Conservation (phyloP, 1,140 invertebrate species). For the Psilanteris sp. region DNA sequence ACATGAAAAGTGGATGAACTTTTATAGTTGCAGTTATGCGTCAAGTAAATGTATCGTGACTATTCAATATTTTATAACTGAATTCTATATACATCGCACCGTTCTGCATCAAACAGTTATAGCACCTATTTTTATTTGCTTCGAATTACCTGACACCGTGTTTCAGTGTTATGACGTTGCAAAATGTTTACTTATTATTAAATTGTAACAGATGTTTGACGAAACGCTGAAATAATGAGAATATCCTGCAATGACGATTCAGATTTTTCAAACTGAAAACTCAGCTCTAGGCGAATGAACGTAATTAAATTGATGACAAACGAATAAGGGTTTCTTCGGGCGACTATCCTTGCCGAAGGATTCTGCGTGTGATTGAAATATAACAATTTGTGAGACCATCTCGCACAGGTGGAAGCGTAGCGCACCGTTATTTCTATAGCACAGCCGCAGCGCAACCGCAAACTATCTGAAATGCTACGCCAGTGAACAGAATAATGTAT, state of each 20-base stretch:
- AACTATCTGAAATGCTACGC: conserved; percentile 33
- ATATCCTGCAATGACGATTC: too few relatives aligned
- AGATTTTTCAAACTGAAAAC: background rate
- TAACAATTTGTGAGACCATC: conserved; percentile 38
- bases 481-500: conserved; percentile 14
- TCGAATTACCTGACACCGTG: conserved; percentile 4
- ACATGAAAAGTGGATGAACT: too few relatives aligned
- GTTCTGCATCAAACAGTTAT: background rate
- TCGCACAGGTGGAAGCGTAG: conserved; percentile 42
- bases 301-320: too few relatives aligned
- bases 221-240: background rate
- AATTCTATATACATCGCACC: conserved; percentile 2
- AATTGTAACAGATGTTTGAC: conserved; percentile 19
- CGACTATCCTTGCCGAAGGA: background rate
- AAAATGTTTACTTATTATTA: conserved; percentile 5
- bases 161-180: conserved; percentile 1
- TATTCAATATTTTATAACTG: conserved; percentile 9
- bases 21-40: too few relatives aligned
- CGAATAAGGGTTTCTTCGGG: too few relatives aligned
- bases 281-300: too few relatives aligned
- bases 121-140: conserved; percentile 1
- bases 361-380: conserved; percentile 6
- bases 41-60: conserved; percentile 2
- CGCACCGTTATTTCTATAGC: conserved; percentile 52
- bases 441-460: background rate